Evolutionary conservation across 1,140 invertebrate species (phyloP).

Genomic region (Drosophila littoralis): DNA sequence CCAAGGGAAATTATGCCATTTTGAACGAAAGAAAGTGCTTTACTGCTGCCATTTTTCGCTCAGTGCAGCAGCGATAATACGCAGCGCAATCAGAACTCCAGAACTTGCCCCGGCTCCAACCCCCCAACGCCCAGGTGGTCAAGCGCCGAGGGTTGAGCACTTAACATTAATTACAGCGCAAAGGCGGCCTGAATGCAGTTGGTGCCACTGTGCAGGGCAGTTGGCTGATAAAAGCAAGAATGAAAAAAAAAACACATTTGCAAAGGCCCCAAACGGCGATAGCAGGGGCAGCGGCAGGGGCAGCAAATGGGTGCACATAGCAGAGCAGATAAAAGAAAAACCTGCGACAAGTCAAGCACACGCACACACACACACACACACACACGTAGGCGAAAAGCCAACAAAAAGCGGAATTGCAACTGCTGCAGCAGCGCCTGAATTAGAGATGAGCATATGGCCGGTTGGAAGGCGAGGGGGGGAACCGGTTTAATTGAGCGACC

Average conservation of each 20-base stretch:
- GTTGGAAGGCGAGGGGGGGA: slow-evolving; percentile 10
- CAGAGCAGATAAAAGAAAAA: slow-evolving; percentile 40
- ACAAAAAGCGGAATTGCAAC: slow-evolving; percentile 50
- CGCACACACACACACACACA: background rate
- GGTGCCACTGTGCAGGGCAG: slow-evolving; percentile 54
- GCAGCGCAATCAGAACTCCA: slow-evolving; percentile 37
- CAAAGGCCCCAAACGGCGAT: slow-evolving; percentile 25
- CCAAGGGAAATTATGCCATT: too few species aligned
- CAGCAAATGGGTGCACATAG: slow-evolving; percentile 37
- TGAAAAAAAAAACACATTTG: slow-evolving; percentile 53
- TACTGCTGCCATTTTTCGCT: background rate
- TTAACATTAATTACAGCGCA: slow-evolving; percentile 65
- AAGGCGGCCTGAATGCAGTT: slow-evolving; percentile 61
- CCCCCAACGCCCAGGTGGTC: slow-evolving; percentile 5
- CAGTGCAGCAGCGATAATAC: slow-evolving; percentile 32
- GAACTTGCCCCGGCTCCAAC: background rate
- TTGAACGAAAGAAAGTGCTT: too few species aligned
- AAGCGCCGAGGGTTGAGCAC: slow-evolving; percentile 44
- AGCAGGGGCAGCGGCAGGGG: slow-evolving; percentile 3
- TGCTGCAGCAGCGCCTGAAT: slow-evolving; percentile 28
- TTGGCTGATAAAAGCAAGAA: slow-evolving; percentile 49
- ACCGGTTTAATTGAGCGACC: slow-evolving; percentile 78
- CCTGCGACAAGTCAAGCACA: slow-evolving; percentile 36
- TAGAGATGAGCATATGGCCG: slow-evolving; percentile 15
- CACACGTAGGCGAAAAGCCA: slow-evolving; percentile 14